phyloP scores from a whole-genome alignment of 2,113 vertebrate species.

The Himantopus leucocephalus region DNA sequence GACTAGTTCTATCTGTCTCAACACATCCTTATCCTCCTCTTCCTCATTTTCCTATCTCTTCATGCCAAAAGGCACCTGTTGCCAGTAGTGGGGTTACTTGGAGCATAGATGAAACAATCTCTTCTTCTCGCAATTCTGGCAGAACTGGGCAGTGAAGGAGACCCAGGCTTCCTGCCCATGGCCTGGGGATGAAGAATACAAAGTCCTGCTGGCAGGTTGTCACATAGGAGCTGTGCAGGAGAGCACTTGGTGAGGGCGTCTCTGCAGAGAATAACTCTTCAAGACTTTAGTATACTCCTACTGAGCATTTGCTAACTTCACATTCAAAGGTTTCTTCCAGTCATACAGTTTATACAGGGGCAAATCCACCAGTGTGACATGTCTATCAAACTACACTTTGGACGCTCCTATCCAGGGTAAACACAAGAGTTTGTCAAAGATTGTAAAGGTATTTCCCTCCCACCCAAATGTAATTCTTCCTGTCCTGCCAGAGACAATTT shows the following conservation, averaged over 20 bases:
- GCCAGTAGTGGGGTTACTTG: not conserved
- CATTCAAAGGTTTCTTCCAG: not conserved
- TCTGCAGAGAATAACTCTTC: not conserved
- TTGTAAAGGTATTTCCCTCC: not conserved
- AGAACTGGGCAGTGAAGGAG: not conserved
- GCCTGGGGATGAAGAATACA: not conserved
- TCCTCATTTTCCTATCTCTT: not conserved
- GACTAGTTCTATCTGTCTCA: not conserved
- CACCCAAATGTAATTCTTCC: not conserved
- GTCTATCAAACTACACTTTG: not conserved
- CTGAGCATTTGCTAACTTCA: not conserved
- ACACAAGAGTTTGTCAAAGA: not conserved
- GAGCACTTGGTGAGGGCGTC: not conserved
- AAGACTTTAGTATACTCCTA: not conserved
- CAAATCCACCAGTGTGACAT: not conserved
- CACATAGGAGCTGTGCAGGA: not conserved
- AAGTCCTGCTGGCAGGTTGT: not conserved
- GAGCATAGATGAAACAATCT: not conserved
- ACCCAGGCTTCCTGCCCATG: not conserved
- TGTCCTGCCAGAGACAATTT: not conserved
- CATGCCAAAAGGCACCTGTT: not conserved
- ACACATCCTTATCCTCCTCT: not conserved
- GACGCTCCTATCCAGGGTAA: not conserved
- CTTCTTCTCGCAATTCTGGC: not conserved
- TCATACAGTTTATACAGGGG: not conserved